Evolutionary conservation across 2,888 invertebrate genomes (phyloP).

Genomic region (Luffia ferchaultella): DNA sequence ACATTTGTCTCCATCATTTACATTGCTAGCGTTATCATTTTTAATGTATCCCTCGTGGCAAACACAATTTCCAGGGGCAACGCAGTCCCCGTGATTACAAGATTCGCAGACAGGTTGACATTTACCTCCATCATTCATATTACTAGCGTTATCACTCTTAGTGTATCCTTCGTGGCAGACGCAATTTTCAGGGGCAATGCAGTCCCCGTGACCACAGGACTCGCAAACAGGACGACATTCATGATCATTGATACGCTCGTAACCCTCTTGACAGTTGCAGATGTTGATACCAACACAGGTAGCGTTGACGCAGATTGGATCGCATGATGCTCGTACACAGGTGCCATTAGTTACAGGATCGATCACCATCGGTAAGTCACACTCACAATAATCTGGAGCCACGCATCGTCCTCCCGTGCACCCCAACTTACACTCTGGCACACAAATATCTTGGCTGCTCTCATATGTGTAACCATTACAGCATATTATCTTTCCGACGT

Average conservation of each 20-base stretch:
- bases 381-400: conserved; percentile 38
- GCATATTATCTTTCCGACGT: conserved; percentile 28
- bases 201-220: conserved; percentile 4
- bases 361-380: conserved; percentile 31
- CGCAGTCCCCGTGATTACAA: conserved; percentile 8
- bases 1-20: conserved; percentile 31
- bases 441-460: conserved; percentile 36
- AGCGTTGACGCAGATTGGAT: conserved; percentile 36
- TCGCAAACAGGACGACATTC: conserved; percentile 32
- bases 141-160: neutral
- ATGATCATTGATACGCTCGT: conserved; percentile 28
- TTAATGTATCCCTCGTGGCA: conserved; percentile 25
- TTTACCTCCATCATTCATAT: neutral
- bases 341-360: conserved; percentile 31
- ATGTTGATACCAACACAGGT: conserved; percentile 32
- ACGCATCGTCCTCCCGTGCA: conserved; percentile 51
- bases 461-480: conserved; percentile 47
- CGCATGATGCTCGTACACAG: conserved; percentile 34
- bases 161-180: conserved; percentile 24
- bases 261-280: conserved; percentile 33
- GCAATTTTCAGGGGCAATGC: conserved; percentile 26
- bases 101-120: conserved; percentile 16
- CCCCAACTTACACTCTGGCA: conserved; percentile 53
- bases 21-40: conserved; percentile 46
- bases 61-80: conserved; percentile 27